Conservation (phyloP, 37 sponge, comb jelly and placozoan species). For the Ianthella basta region DNA sequence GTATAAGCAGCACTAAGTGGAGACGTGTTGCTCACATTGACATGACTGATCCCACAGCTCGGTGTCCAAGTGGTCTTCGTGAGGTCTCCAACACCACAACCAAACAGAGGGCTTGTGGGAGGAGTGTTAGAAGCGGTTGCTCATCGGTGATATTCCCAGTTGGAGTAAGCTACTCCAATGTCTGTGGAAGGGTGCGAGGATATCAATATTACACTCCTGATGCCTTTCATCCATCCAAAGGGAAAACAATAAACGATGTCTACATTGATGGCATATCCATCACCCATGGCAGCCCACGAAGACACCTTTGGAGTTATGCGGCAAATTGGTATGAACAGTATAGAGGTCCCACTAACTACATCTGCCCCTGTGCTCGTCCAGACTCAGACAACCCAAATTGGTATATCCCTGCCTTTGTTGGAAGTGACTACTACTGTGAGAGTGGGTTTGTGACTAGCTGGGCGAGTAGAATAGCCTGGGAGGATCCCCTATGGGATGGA, state of each 20-base stretch:
- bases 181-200: background rate
- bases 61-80: background rate
- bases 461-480: background rate
- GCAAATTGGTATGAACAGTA: background rate
- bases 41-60: background rate
- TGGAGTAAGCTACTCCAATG: background rate
- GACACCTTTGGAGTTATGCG: background rate
- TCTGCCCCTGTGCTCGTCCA: conserved; percentile 3
- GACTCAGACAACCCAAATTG: conserved; percentile 2
- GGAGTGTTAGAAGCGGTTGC: background rate
- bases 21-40: background rate
- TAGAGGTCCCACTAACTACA: no score
- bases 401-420: background rate
- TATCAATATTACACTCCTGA: background rate
- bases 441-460: background rate
- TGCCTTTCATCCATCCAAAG: background rate
- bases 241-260: background rate
- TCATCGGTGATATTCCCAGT: background rate
- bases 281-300: conserved; percentile 1
- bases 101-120: conserved; percentile 3
- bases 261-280: conserved; percentile 17
- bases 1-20: background rate
- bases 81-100: conserved; percentile 4
- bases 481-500: conserved; percentile 22
- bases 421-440: conserved; percentile 6